These are phyloP conservation scores for Tipula helvola DNA, from an alignment of 2,888 invertebrate genomes.

Conservation along the genomic window DNA sequence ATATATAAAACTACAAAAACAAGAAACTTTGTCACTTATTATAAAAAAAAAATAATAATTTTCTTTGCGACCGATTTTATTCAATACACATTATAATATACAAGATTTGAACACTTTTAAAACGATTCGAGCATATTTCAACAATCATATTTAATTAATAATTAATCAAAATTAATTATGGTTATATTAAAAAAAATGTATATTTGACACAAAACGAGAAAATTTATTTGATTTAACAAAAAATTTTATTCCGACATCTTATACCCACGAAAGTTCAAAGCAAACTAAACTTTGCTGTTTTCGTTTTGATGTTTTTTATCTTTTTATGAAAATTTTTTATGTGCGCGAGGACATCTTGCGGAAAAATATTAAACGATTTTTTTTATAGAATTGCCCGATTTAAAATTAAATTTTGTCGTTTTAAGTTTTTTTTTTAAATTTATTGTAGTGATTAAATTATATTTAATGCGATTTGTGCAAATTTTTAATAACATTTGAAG, in stretches of 20 bases:
- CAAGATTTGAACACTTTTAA: not conserved
- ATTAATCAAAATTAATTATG: not conserved
- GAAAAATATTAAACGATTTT: not conserved
- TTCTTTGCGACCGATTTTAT: not conserved
- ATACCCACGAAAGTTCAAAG: not conserved
- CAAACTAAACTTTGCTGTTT: not conserved
- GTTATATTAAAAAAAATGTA: not conserved
- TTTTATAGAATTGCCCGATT: not conserved
- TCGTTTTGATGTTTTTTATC: not conserved
- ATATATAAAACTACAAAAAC: constrained; percentile 4
- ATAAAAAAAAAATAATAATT: not conserved
- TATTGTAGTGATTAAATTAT: not conserved
- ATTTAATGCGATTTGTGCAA: no score
- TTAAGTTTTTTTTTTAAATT: not conserved
- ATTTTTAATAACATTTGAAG: no score
- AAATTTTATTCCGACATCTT: not conserved
- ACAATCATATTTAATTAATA: not conserved
- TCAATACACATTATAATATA: not conserved
- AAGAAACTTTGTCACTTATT: not conserved
- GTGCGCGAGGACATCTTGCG: not conserved
- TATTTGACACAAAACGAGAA: not conserved
- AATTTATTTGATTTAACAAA: not conserved
- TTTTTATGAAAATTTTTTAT: not conserved
- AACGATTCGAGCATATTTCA: not conserved
- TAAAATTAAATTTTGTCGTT: not conserved